Base-by-base conservation (phyloP, 2,113 vertebrate species). In the Pionites leucogaster region DNA sequence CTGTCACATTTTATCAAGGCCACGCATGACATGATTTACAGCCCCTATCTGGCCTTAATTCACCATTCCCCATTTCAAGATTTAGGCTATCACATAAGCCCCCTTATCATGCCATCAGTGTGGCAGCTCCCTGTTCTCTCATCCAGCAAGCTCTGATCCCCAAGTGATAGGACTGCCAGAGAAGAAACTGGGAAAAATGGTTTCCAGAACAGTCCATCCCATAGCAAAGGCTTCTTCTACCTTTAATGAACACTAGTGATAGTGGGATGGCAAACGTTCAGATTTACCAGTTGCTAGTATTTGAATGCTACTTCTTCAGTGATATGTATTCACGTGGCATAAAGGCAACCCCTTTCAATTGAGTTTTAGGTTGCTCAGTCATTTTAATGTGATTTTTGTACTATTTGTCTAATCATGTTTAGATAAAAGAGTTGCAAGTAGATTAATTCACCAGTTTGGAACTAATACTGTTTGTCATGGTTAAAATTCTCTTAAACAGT, bases 301-400 rank as follows among this genome's bases (percentile, higher is more conserved):
- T 74, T 42, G 41, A 82, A 86, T 46, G 18, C 23, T 49, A 8
- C 25, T 76, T 33, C 37, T 93, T 49, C 67, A 39, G 18, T 39
- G 23, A 57, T 25, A 27, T 6, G 10, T 53, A 49, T 44, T 68
- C 87, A 52, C 13, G 31, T 63, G 82, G 71, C 25, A 11, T 35
- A 68, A 47, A 25, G 29, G 5, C 0, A 0, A 70, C n/a, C 35
- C 28, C 6, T 67, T 42, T 64, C 37, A 65, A 13, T 0, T 57
- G 15, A n/a, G 14, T 47, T 96, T 60, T 64, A 75, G 39, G 31
- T 49, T 80, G 22, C 10, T 1, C 0, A 84, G 41, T 39, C 19
- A 42, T 78, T 90, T 92, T 72, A 35, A 71, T 19, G 27, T 25
- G 16, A 55, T 83, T 92, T 91, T 92, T 70, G 7, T 19, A 46